phyloP scores from a whole-genome alignment of 2,888 invertebrate species.

The Metopia argyrocephala region DNA sequence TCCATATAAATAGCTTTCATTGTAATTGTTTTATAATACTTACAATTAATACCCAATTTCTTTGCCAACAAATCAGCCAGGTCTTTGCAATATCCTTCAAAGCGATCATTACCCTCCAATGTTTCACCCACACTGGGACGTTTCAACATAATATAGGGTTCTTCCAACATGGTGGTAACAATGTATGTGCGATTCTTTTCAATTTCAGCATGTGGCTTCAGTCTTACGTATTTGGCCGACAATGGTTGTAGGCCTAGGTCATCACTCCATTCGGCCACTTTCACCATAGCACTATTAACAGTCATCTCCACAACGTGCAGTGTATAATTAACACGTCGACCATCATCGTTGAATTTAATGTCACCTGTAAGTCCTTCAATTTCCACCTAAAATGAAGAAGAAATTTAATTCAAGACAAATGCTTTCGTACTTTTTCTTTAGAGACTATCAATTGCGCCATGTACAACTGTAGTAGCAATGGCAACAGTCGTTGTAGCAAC shows the following conservation, averaged over 20 bases:
- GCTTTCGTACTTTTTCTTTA: not conserved
- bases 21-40: conserved; percentile 75
- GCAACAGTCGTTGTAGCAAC: not conserved
- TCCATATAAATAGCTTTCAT: not conserved
- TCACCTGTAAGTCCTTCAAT: conserved; percentile 94
- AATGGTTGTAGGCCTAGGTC: conserved; percentile 86
- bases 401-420: conserved; percentile 42
- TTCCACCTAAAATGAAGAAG: conserved; percentile 85
- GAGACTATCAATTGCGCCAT: not conserved
- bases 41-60: conserved; percentile 90
- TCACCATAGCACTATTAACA: conserved; percentile 93
- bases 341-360: conserved; percentile 93
- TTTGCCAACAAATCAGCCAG: conserved; percentile 89
- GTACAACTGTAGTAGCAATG: too few species aligned
- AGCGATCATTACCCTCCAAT: conserved; percentile 86
- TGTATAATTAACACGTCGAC: conserved; percentile 92
- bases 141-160: conserved; percentile 91
- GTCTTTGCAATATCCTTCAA: conserved; percentile 95
- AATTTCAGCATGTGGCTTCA: conserved; percentile 85
- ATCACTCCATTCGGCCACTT: conserved; percentile 94
- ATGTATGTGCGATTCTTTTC: conserved; percentile 91
- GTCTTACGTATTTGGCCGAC: conserved; percentile 86
- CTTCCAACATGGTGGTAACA: conserved; percentile 92
- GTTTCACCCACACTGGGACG: conserved; percentile 83
- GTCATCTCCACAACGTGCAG: conserved; percentile 96